Conservation (phyloP, 2,113 vertebrate genomes). For the Ellobius talpinus region DNA sequence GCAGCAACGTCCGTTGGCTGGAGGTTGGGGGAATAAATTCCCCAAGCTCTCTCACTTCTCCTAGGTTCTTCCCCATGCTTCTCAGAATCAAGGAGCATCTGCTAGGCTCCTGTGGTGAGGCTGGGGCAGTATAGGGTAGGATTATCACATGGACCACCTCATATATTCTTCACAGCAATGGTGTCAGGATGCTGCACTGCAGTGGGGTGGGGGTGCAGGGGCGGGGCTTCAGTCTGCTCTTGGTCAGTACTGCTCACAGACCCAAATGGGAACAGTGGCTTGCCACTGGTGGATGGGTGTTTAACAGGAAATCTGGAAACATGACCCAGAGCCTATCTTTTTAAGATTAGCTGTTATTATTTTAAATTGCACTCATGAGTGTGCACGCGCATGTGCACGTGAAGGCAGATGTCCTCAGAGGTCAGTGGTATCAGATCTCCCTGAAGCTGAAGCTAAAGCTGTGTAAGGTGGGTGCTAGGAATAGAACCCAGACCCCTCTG, state of each 20-base stretch:
- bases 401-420: neutral
- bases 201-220: too few relatives aligned
- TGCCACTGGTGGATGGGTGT: fast-evolving
- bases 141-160: neutral
- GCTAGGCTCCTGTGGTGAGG: neutral
- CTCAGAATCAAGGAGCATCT: neutral
- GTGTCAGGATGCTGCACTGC: too few relatives aligned
- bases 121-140: too few relatives aligned
- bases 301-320: neutral
- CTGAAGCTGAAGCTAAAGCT: neutral
- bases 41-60: neutral
- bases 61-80: neutral
- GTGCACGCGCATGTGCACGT: neutral
- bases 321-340: neutral
- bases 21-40: neutral
- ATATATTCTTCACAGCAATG: neutral
- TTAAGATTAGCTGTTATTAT: neutral
- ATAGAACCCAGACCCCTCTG: neutral
- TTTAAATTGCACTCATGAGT: neutral
- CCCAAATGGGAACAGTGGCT: neutral
- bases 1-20: neutral
- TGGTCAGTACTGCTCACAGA: neutral
- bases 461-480: neutral
- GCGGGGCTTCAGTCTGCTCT: too few relatives aligned
- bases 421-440: neutral